Evolutionary conservation across 2,888 invertebrate genomes (phyloP), one percentile per base, ranked within the genome.

Genomic region (Ashinkailepas kermadecensis): DNA sequence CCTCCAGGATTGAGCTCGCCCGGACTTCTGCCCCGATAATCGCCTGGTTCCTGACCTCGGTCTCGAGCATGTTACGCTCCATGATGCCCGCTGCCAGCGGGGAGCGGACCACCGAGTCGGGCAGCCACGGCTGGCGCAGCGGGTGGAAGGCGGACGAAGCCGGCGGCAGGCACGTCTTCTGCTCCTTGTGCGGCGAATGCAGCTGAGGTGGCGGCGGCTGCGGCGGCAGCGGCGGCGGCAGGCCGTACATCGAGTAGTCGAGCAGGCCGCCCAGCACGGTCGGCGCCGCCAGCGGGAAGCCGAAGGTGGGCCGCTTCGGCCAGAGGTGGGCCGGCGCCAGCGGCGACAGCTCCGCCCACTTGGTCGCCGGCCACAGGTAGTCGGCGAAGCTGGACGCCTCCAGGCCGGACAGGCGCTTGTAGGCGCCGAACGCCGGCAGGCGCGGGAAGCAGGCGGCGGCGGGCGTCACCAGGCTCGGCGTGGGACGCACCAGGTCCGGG

Each of bases 151-250:
- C 78, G 23, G 81, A 79, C 78, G 23, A 7, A 25, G 81, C 9
- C 81, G 57, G 81, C 83, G 64, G 78, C n/a, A 10, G 39, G 56
- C 81, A 80, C 81, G 70, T 21, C 64, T 57, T 56, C 74, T 58
- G 23, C 83, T 78, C 39, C 82, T 81, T 39, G 83, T 39, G 39
- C 83, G 13, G 84, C 83, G 82, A 84, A 82, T 80, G 84, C 84
- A 7, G 84, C 82, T 80, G 84, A 83, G 3, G 84, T 82, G 15
- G 82, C 57, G n/a, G 79, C 67, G 18, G 25, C 81, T 7, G 80
- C 57, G 23, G 39, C 70, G 18, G 39, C 15, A n/a, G 18, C 58
- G 59, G 58, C 57, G n/a, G 80, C 58, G 57, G 58, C 80, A 80
- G 59, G 15, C 59, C 58, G 58, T 64, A 62, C 58, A 64, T 25